phyloP scores from a whole-genome alignment of 2,113 vertebrate genomes.

The Campylorhamphus procurvoides region DNA sequence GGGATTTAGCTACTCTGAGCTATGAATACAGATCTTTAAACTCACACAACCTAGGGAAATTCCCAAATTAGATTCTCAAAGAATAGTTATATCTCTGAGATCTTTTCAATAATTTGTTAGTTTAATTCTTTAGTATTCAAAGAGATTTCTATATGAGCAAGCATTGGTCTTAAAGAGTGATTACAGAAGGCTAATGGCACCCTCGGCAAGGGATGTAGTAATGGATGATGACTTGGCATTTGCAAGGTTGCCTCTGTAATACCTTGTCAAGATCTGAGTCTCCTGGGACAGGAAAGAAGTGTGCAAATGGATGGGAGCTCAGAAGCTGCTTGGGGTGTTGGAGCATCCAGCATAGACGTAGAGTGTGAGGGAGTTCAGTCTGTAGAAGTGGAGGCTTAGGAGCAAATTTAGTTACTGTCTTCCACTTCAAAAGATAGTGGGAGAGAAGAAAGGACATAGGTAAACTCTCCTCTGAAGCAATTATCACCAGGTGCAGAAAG shows the following conservation, averaged over 20 bases:
- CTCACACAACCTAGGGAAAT: neutral
- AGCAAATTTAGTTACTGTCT: neutral
- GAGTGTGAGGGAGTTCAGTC: neutral
- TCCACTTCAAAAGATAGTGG: neutral
- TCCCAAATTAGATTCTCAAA: neutral
- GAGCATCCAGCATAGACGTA: neutral
- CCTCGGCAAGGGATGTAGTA: neutral
- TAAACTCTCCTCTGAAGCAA: neutral
- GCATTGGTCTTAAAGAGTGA: neutral
- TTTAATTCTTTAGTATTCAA: neutral
- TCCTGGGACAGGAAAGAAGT: neutral
- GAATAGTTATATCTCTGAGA: neutral
- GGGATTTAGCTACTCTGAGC: neutral
- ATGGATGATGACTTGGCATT: neutral
- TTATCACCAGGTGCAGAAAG: neutral
- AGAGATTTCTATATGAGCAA: neutral
- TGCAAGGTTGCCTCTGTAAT: neutral
- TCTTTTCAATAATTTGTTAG: neutral
- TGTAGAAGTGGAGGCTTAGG: neutral
- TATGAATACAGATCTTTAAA: neutral
- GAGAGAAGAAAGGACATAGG: neutral
- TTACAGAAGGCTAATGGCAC: neutral
- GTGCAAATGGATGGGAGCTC: neutral
- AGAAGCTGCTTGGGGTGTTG: rapidly evolving
- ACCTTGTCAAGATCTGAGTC: neutral